Evolutionary conservation across 2,888 invertebrate genomes (phyloP).

Genomic region (Scaptomyza tumidula): DNA sequence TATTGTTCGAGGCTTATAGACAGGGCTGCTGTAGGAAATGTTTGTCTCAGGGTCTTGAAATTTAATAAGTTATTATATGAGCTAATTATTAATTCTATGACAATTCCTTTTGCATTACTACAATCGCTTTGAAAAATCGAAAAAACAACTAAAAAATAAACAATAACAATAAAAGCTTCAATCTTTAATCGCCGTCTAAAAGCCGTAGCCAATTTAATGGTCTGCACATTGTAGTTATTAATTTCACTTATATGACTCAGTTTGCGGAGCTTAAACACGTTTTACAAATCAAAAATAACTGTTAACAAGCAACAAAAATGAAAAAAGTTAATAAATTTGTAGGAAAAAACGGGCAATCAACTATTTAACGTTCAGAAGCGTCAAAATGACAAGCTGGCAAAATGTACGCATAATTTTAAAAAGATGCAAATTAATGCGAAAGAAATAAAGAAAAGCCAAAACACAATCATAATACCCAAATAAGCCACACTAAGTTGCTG

Average conservation of each 20-base stretch:
- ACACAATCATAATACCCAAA: constrained; percentile 29
- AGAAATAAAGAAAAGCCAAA: constrained; percentile 33
- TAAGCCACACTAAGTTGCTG: constrained; percentile 25
- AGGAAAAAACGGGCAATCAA: constrained; percentile 46
- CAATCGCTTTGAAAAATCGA: not conserved
- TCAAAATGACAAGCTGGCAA: constrained; percentile 56
- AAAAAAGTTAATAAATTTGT: constrained; percentile 24
- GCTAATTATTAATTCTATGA: not conserved
- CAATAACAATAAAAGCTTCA: constrained; percentile 2
- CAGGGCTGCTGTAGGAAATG: constrained; percentile 3
- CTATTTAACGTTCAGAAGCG: constrained; percentile 44
- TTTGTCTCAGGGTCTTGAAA: constrained; percentile 23
- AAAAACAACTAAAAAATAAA: not conserved
- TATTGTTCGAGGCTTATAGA: constrained; percentile 25
- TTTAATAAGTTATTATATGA: not conserved
- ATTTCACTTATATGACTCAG: constrained; percentile 48
- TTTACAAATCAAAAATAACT: constrained; percentile 47
- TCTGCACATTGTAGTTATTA: constrained; percentile 53
- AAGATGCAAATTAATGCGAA: constrained; percentile 35
- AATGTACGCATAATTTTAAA: constrained; percentile 42
- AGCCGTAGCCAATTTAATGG: constrained; percentile 52
- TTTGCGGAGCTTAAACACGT: constrained; percentile 51
- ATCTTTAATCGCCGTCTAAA: constrained; percentile 29
- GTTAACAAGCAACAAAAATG: constrained; percentile 30
- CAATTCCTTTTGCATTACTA: not conserved